Percentiles rank a stretch among this genome's conserved stretches.
phyloP scores from a whole-genome alignment of 2,888 invertebrate species.

The Xanthostigma xanthostigma region DNA sequence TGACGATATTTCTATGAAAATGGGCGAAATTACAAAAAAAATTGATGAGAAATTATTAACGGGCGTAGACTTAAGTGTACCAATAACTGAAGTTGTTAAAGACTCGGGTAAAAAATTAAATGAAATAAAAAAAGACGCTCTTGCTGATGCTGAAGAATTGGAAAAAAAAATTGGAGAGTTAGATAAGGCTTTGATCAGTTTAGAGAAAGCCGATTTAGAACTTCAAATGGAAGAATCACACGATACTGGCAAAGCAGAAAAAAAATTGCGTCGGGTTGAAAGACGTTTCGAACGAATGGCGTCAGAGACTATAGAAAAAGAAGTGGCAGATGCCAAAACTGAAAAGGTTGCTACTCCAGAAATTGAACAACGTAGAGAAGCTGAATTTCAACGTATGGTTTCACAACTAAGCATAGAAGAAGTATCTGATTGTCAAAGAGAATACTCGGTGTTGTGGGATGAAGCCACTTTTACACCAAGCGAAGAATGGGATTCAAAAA shows the following conservation, averaged over 20 bases:
- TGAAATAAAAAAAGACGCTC: slow-evolving; percentile 11
- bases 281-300: slow-evolving; percentile 35
- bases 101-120: slow-evolving; percentile 3
- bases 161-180: slow-evolving; percentile 27
- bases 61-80: too few species aligned
- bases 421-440: slow-evolving; percentile 32
- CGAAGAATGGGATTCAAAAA: slow-evolving; percentile 29
- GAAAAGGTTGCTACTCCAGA: slow-evolving; percentile 23
- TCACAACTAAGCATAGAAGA: slow-evolving; percentile 35
- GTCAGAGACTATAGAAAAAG: slow-evolving; percentile 29
- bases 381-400: slow-evolving; percentile 30
- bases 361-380: slow-evolving; percentile 25
- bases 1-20: too few species aligned
- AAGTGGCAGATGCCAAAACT: slow-evolving; percentile 19
- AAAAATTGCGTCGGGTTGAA: slow-evolving; percentile 30
- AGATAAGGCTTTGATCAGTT: slow-evolving; percentile 26
- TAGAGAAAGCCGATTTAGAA: slow-evolving; percentile 21
- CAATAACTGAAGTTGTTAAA: slow-evolving; percentile 1
- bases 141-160: slow-evolving; percentile 22
- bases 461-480: slow-evolving; percentile 29
- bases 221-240: slow-evolving; percentile 10
- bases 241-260: slow-evolving; percentile 18
- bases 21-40: too few species aligned
- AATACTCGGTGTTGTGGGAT: slow-evolving; percentile 32
- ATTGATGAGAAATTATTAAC: too few species aligned